Conservation (phyloP, 2,888 invertebrate genomes). For the Unio pictorum region DNA sequence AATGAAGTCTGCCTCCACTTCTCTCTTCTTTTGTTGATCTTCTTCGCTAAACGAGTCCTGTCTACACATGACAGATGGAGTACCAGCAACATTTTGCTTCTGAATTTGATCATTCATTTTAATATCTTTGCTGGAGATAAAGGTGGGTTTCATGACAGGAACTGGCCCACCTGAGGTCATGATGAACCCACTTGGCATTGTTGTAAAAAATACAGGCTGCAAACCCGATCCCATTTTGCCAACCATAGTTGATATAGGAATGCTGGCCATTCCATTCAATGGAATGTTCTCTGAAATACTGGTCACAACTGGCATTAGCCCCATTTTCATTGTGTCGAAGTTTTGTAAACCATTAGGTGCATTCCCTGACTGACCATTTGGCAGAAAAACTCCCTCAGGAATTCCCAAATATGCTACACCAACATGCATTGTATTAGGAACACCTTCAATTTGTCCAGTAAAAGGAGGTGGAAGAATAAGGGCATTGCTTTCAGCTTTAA, state of each 20-base stretch:
- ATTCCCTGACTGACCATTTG: conserved; percentile 3
- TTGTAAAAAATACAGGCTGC: conserved; percentile 32
- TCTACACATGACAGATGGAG: neutral
- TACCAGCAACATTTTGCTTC: neutral
- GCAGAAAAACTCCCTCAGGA: conserved; percentile 14
- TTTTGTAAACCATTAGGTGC: conserved; percentile 1
- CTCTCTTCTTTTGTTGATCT: conserved; percentile 14
- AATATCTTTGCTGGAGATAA: neutral
- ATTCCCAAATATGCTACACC: conserved; percentile 44
- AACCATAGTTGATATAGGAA: conserved; percentile 5
- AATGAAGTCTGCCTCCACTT: conserved; percentile 49
- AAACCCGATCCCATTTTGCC: conserved; percentile 9
- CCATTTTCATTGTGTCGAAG: conserved; percentile 29
- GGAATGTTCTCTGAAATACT: conserved; percentile 23
- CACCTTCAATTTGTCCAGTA: conserved; percentile 8
- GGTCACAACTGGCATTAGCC: conserved; percentile 47
- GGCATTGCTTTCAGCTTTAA: conserved; percentile 12
- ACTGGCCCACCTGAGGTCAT: conserved; percentile 29
- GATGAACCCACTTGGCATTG: conserved; percentile 33
- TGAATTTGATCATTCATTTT: neutral
- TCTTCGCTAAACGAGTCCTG: conserved; percentile 3
- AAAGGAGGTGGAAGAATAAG: conserved; percentile 25
- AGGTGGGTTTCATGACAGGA: conserved; percentile 4
- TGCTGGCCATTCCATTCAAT: conserved; percentile 12
- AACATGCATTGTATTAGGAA: conserved; percentile 18